Evolutionary conservation across 2,888 invertebrate species (phyloP), one percentile per base, ranked within the genome.

Genomic region (Caprella mutica): DNA sequence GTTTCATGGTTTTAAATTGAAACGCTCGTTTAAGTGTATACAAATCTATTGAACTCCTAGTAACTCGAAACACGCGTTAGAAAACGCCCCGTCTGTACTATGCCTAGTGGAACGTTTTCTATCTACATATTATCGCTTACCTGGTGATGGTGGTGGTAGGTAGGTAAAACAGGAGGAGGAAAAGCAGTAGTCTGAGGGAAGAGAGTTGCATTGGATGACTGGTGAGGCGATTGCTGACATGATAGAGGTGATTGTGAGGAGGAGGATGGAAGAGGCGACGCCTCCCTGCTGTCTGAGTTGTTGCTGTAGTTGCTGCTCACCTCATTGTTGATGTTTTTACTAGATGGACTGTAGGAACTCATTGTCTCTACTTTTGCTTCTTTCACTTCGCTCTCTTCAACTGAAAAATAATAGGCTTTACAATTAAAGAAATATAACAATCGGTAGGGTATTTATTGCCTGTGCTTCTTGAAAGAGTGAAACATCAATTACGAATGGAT

Each of bases 91-190:
- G n/a, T n/a, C n/a, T n/a, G n/a, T n/a, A n/a, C n/a, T n/a, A n/a
- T n/a, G n/a, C n/a, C n/a, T n/a, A n/a, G n/a, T n/a, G n/a, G n/a
- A n/a, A n/a, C n/a, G n/a, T n/a, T n/a, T n/a, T n/a, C n/a, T n/a
- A n/a, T n/a, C n/a, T n/a, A n/a, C n/a, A n/a, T n/a, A n/a, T n/a
- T n/a, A n/a, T n/a, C 51, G 57, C 9, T 30, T 42, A 53, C 53
- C 53, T 55, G 55, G 26, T 57, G 55, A 42, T 55, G 55, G 26
- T 57, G 55, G 40, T 61, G 61, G 48, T 58, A 57, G 17, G 55
- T 35, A 12, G 57, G 39, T n/a, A 61, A 55, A 5, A 52, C 9
- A 14, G 61, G 61, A 5, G 61, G 57, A 4, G 61, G 55, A 50
- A 61, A 61, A 33, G 58, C 53, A 30, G 60, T 56, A 6, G 56